A percentile compares a stretch with the other conserved stretches of the same genome.
These are phyloP conservation scores for Mycogona germanica DNA, from an alignment of 2,888 invertebrate genomes.

Conservation along the genomic window DNA sequence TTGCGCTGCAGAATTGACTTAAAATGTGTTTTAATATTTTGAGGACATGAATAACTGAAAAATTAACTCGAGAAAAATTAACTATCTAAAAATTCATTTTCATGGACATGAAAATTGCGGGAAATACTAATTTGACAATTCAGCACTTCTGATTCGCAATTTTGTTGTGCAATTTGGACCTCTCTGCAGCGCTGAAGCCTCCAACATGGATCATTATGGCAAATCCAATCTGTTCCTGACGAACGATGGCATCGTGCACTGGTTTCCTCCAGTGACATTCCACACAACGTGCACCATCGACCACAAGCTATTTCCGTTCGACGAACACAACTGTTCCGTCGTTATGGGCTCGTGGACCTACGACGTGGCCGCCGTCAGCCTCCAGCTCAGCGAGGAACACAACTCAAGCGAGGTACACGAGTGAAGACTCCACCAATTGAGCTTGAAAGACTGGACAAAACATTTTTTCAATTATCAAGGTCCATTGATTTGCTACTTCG, in stretches of 20 bases:
- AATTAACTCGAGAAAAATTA: too few species aligned
- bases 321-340: conserved; percentile 51
- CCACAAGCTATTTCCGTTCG: conserved; percentile 60
- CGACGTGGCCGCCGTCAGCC: conserved; percentile 44
- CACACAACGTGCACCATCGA: conserved; percentile 46
- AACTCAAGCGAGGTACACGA: conserved; percentile 2
- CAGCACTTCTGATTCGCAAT: too few species aligned
- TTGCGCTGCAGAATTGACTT: too few species aligned
- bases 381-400: conserved; percentile 25
- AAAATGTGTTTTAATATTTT: too few species aligned
- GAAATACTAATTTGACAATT: background rate
- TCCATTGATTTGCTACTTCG: too few species aligned
- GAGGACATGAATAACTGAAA: too few species aligned
- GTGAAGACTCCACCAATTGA: background rate
- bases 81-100: background rate
- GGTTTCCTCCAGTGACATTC: conserved; percentile 57
- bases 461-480: too few species aligned
- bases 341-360: conserved; percentile 62
- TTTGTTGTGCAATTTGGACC: background rate
- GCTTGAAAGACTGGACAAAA: too few species aligned
- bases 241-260: conserved; percentile 43
- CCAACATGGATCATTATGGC: conserved; percentile 46
- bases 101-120: background rate
- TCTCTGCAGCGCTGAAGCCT: conserved; percentile 43
- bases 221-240: conserved; percentile 43